A percentile compares a stretch with the other conserved stretches of the same genome.
Conservation (phyloP, 2,113 vertebrate species). For the Pipa parva region DNA sequence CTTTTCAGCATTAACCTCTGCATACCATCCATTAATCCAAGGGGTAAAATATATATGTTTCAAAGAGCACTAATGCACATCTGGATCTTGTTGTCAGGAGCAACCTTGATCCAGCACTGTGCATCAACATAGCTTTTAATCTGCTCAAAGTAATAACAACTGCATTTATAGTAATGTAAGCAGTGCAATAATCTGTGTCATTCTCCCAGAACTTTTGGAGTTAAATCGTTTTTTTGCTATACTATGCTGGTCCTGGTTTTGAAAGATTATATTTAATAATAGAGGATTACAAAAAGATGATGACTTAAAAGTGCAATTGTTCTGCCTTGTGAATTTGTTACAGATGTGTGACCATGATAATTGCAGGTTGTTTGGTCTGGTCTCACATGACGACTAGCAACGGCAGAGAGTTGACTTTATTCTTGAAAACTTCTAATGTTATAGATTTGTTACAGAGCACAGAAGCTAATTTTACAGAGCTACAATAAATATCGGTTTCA, state of each 20-base stretch:
- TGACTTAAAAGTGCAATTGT: conserved; percentile 1
- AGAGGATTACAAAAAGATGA: conserved; percentile 7
- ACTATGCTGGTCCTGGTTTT: background rate
- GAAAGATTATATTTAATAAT: conserved; percentile 19
- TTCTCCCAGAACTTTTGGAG: background rate
- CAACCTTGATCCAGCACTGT: background rate
- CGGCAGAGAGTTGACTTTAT: background rate
- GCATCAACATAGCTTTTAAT: background rate
- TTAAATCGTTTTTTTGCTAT: background rate
- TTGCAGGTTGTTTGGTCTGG: background rate
- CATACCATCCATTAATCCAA: background rate
- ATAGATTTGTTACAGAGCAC: background rate
- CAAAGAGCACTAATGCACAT: background rate
- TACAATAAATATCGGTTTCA: no score
- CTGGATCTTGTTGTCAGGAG: conserved; percentile 1
- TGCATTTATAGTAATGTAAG: background rate
- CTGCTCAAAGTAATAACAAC: background rate
- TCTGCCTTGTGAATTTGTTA: background rate
- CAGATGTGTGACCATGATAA: background rate
- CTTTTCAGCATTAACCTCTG: background rate
- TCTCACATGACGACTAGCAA: background rate
- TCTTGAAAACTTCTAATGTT: background rate
- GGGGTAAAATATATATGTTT: conserved; percentile 1
- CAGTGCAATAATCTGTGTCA: background rate
- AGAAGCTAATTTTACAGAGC: no score